A percentile compares a stretch with the other conserved stretches of the same genome.
Conservation (phyloP, 2,113 vertebrate genomes). For the Chinchilla lanigera region DNA sequence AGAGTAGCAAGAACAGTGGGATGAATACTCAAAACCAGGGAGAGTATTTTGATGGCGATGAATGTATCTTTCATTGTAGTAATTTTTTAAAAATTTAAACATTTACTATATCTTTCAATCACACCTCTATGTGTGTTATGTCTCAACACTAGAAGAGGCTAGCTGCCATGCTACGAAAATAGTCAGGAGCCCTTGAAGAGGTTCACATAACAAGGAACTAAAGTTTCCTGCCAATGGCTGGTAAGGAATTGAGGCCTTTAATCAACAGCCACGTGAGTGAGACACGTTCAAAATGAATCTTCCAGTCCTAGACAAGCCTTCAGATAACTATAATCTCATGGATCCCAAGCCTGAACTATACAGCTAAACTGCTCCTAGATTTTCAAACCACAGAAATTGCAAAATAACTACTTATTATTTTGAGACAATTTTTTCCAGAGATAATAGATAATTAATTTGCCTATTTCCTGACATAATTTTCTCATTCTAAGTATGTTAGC, state of each 20-base stretch:
- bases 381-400: neutral
- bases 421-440: neutral
- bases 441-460: neutral
- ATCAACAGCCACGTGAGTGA: neutral
- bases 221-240: neutral
- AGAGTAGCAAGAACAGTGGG: neutral
- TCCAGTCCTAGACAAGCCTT: neutral
- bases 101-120: neutral
- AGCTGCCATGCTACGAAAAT: neutral
- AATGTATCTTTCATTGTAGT: neutral
- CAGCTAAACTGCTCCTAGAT: constrained; percentile 18
- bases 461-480: constrained; percentile 23
- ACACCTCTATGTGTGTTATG: accelerated
- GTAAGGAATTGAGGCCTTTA: neutral
- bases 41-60: neutral
- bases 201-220: neutral
- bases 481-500: constrained; percentile 21
- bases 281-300: neutral
- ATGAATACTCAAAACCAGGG: neutral
- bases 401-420: constrained; percentile 11
- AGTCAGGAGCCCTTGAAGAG: neutral
- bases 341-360: neutral
- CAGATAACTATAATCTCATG: neutral
- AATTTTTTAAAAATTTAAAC: neutral
- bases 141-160: neutral